Base-by-base conservation (phyloP, 2,888 invertebrate species). In the Melieria crassipennis region DNA sequence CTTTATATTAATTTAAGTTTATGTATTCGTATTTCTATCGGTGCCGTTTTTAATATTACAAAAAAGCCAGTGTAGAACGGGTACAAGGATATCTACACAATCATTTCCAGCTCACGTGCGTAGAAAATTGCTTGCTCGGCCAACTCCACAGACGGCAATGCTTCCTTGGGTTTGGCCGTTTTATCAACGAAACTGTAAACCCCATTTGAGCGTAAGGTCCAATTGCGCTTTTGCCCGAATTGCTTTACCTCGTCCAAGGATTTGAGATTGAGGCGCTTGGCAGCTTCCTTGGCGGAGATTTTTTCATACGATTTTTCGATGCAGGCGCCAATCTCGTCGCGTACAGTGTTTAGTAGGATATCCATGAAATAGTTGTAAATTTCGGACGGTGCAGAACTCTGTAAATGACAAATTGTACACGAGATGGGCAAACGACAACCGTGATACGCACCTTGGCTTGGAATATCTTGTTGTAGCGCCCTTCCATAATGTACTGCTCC, bases 401-500 rank as follows among this genome's bases (percentile, higher is more conserved):
- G 90, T 0, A 75, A 87, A 87, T 11, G 63, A 43, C 63, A 60
- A 45, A 30, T 30, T 30, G 30, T 30, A 30, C 30, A 30, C 30
- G 30, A 30, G 30, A 30, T 30, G 30, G 3, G 2, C 30, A 30
- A 30, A 46, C 3, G 11, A 10, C 57, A 45, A 56, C 46, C 16
- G 46, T 5, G 11, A 30, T 42, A 13, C 65, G 65, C 78, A 90
- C 93, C 87, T 96, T 95, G 1, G 96, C 96, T 78, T 96, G 89
- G 84, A 97, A 97, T 70, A 97, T 95, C 88, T 99, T 99, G 85
- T 99, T 99, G 85, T 99, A 99, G 78, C 97, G 96, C 63, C 99
- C 99, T 86, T 99, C 99, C 98, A 99, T 99, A 69, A 99, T 90
- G 86, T 97, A 98, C 86, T 99, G 99, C 82, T 99, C 99, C 82